Evolutionary conservation across 1,140 invertebrate genomes (phyloP), one percentile per base, ranked within the genome.

Genomic region (Gonioctena quinquepunctata): DNA sequence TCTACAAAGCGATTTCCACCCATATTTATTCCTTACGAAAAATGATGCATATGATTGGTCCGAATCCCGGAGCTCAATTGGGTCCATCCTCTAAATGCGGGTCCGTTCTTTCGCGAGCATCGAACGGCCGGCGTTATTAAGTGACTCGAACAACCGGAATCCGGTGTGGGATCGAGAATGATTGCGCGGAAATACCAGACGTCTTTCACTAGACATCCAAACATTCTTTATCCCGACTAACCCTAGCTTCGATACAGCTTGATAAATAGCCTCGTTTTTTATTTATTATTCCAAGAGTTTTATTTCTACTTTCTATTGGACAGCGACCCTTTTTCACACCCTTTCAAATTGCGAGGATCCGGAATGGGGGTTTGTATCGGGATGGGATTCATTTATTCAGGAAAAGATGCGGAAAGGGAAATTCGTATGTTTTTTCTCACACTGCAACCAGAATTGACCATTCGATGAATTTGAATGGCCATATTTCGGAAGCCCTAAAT

Each of bases 181-280:
- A 62, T 62, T 62, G 28, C 60, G 18, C 52, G 28, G 28, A 62
- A 62, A 62, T 22, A 7, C 60, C 60, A 62, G 18, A 19, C 60
- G 60, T 62, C 60, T 42, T 22, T 62, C n/a, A 16, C n/a, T 27
- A 28, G 60, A 62, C 60, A 62, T 19, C 26, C 28, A 8, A 48
- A 33, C 18, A 62, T 62, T 48, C 60, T 62, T 62, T 42, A 62
- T 42, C 60, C 60, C 2, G 11, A 23, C 23, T 42, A 48, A 28
- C 26, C 60, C 11, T 22, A 27, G 60, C 60, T 62, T 62, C 28
- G 60, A 62, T 62, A 62, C 33, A 62, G 26, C 60, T 62, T 33
- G 60, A 62, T 62, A 62, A 28, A 62, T 62, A 42, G 60, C 60
- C 42, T 27, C n/a, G 26, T 18, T 62, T 62, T 62, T 62, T 62